A percentile compares a stretch with the other conserved stretches of the same genome.
Conservation (phyloP, 2,888 invertebrate genomes). For the Teleiodes luculella region DNA sequence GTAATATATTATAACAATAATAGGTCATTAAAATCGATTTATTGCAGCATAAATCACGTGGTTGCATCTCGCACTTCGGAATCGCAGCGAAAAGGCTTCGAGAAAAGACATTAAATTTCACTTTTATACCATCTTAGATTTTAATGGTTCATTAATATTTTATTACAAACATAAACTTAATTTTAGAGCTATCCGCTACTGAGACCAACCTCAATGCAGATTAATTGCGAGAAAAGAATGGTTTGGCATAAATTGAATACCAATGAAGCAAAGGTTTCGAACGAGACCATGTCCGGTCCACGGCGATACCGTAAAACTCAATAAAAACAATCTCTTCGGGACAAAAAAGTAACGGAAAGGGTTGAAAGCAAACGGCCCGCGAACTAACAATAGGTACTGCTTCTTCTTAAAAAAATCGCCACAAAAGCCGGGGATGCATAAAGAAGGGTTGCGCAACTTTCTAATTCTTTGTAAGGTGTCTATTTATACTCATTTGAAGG, state of each 20-base stretch:
- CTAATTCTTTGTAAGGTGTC: conserved; percentile 73
- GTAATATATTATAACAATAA: conserved; percentile 14
- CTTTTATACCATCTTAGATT: conserved; percentile 75
- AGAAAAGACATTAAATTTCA: conserved; percentile 71
- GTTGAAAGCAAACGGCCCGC: conserved; percentile 63
- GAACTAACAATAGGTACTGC: conserved; percentile 60
- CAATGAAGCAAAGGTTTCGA: not conserved
- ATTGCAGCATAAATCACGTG: conserved; percentile 65
- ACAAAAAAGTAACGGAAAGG: conserved; percentile 69
- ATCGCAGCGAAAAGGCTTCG: conserved; percentile 55
- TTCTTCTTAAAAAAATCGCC: conserved; percentile 59
- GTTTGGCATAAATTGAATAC: not conserved
- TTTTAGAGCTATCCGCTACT: conserved; percentile 73
- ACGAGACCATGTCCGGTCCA: conserved; percentile 25
- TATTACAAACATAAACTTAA: conserved; percentile 71
- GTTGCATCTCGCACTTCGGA: conserved; percentile 48
- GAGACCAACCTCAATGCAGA: conserved; percentile 58
- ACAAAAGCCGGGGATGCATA: conserved; percentile 61
- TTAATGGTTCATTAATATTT: conserved; percentile 76
- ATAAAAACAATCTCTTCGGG: conserved; percentile 50
- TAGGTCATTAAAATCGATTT: conserved; percentile 54
- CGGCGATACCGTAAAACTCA: conserved; percentile 41
- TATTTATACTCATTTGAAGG: conserved; percentile 44
- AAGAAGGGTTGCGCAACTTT: conserved; percentile 77
- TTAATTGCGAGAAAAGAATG: conserved; percentile 39